Evolutionary conservation across 2,797 vertebrate genomes (phyloP).

Genomic region (Onychomys torridus): DNA sequence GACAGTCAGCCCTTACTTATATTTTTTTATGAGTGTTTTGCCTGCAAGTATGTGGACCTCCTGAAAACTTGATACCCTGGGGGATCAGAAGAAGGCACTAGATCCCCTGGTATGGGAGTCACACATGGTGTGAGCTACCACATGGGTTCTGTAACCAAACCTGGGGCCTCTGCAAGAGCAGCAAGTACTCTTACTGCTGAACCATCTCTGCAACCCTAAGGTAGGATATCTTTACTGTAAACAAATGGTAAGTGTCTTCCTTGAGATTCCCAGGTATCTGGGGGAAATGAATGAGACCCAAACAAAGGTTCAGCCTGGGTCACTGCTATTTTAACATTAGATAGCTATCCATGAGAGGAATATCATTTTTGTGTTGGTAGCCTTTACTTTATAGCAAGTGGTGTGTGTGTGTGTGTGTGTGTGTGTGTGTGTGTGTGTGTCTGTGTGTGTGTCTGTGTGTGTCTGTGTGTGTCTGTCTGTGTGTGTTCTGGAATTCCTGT

Average conservation of each 20-base stretch:
- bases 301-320: background rate
- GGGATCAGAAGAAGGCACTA: background rate
- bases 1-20: background rate
- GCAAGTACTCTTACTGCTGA: background rate
- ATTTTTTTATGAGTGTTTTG: background rate
- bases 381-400: background rate
- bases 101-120: background rate
- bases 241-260: background rate
- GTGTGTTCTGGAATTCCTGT: background rate
- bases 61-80: background rate
- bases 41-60: background rate
- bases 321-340: background rate
- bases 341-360: background rate
- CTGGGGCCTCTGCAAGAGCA: background rate
- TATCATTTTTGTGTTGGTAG: background rate
- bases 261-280: background rate
- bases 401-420: too few relatives aligned
- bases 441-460: too few relatives aligned
- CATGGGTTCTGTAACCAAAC: background rate
- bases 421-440: too few relatives aligned
- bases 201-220: background rate
- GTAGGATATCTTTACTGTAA: background rate
- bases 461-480: too few relatives aligned
- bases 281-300: background rate
- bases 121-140: background rate